Evolutionary conservation across 2,797 vertebrate species (phyloP), one percentile per base, ranked within the genome.

Genomic region (Cebuella pygmaea): DNA sequence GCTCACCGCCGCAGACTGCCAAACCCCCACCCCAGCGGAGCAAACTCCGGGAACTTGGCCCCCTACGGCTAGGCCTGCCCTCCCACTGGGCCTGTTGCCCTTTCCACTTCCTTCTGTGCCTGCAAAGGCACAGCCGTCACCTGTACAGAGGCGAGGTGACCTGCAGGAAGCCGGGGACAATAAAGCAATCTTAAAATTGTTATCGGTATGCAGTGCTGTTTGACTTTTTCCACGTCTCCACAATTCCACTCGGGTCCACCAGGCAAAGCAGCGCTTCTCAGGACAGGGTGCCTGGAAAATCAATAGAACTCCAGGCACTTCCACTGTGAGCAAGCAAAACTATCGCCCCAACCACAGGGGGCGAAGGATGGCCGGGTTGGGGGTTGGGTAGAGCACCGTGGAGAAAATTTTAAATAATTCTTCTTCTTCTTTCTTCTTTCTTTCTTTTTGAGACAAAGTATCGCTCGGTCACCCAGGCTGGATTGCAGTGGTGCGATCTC

Each of bases 71-170:
- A 97, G 97, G 98, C 97, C 98, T 98, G 98, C 98, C 61, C 98
- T 98, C 98, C 97, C 99, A 99, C 99, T 99, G 99, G 99, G 98
- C 98, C 93, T 95, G 97, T 94, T 91, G 93, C 98, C 95, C 95
- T 96, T 93, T 92, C 76, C 96, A 96, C 97, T 96, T 98, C 98
- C 98, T 98, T 97, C 93, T 93, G 97, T 99, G 99, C 98, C 97
- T 98, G 98, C 96, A 87, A 88, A 97, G 98, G 98, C 99, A 99
- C 98, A 99, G 44, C n/a, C 80, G 48, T 80, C 9, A 6, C 46
- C 52, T 55, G 19, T 5, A 74, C 55, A 27, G 74, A n/a, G 19
- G 24, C 8, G 4, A 88, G 44, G 55, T 48, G 79, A 55, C 36
- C 75, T 59, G 39, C 52, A 41, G 50, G 88, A 88, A 67, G 80